These are phyloP conservation scores for Listronotus bonariensis DNA, from an alignment of 1,140 invertebrate genomes.

Conservation along the genomic window DNA sequence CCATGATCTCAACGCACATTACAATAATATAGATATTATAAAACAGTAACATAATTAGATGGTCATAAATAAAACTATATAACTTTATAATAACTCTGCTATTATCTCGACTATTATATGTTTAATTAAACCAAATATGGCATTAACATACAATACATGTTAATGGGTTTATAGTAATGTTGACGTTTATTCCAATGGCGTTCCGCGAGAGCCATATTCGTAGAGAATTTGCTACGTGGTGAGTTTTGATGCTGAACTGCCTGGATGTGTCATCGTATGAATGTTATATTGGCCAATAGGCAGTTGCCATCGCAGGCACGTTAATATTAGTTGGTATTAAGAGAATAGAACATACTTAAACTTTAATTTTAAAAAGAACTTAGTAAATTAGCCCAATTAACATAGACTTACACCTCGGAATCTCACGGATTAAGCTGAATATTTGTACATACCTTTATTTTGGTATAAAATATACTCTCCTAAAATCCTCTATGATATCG, in stretches of 20 bases:
- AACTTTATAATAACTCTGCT: constrained; percentile 20
- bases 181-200: constrained; percentile 7
- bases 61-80: constrained; percentile 20
- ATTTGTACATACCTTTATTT: too few relatives aligned
- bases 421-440: too few relatives aligned
- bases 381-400: too few relatives aligned
- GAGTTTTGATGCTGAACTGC: background rate
- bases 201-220: background rate
- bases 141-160: constrained; percentile 30
- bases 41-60: constrained; percentile 16
- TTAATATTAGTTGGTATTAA: too few relatives aligned
- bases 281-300: background rate
- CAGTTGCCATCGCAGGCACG: too few relatives aligned
- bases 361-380: too few relatives aligned
- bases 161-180: constrained; percentile 11
- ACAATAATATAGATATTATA: constrained; percentile 19
- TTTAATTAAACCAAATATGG: constrained; percentile 30
- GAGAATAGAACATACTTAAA: too few relatives aligned
- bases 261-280: background rate
- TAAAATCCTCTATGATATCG: too few relatives aligned
- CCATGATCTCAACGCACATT: background rate
- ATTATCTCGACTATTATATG: constrained; percentile 27
- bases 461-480: too few relatives aligned
- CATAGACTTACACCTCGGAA: too few relatives aligned
- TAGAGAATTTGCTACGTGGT: constrained; percentile 4